Conservation (phyloP, 2,888 invertebrate genomes). For the Cantharis lateralis region DNA sequence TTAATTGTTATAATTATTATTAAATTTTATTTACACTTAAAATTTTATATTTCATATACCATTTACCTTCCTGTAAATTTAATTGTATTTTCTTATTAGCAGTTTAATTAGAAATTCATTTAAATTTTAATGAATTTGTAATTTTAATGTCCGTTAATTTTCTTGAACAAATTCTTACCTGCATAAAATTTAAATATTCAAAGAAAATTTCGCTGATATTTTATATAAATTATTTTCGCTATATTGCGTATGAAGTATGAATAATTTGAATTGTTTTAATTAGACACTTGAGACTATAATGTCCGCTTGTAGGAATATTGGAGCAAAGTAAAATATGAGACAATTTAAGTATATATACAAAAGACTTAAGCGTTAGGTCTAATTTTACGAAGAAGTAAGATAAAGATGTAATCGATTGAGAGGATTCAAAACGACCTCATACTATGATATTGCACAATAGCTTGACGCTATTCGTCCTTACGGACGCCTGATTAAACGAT, state of each 20-base stretch:
- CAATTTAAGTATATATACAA: background rate
- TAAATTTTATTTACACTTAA: background rate
- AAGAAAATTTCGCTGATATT: background rate
- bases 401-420: slow-evolving; percentile 11
- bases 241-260: background rate
- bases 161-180: background rate
- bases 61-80: background rate
- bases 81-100: background rate
- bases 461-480: slow-evolving; percentile 7
- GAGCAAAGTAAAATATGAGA: background rate
- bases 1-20: too few species aligned
- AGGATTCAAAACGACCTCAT: slow-evolving; percentile 5
- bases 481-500: slow-evolving; percentile 11
- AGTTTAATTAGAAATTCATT: background rate
- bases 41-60: background rate
- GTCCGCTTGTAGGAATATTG: background rate
- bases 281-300: background rate
- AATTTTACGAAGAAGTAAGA: background rate
- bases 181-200: background rate
- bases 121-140: background rate
- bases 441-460: slow-evolving; percentile 12
- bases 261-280: background rate
- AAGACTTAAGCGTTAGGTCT: background rate
- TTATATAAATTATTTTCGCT: background rate
- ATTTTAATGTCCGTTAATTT: background rate